Base-by-base conservation (phyloP, 2,888 invertebrate species). In the Lapara coniferarum region DNA sequence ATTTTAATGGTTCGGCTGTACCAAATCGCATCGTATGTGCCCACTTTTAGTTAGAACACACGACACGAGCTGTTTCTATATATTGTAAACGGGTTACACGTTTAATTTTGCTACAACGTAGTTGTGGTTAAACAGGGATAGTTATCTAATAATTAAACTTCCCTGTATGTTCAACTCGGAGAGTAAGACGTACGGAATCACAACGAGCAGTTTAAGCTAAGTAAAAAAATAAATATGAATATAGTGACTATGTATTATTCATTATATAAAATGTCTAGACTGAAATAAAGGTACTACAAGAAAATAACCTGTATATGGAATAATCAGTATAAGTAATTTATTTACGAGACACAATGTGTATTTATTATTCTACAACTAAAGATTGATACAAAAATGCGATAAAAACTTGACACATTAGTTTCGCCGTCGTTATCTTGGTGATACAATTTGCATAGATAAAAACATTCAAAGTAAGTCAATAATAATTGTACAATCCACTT, bases 341-440 rank as follows among this genome's bases (percentile, higher is more conserved):
- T 37, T 19, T 16, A 16, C 8, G 16, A 5, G 7, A 57, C 46
- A 12, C 59, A 12, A 46, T 10, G 12, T 19, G 16, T 13, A 46
- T 12, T 46, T 3, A 46, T n/a, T 63, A 6, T 16, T 46, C 16
- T 46, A 58, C 16, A 63, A 63, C 59, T 46, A 63, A 16, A 16
- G 44, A 63, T 46, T 12, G 44, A 16, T 46, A 63, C 6, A 63
- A 58, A 57, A 46, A 12, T 2, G 12, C 19, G 46, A 63, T 46
- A 63, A 63, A 49, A 63, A 30, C 16, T 46, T 63, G 19, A 46
- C 59, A 68, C 59, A 37, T 44, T 25, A 19, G 30, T 52, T 57
- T 59, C 53, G 71, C 71, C 12, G 69, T 63, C 44, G 59, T 44
- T 68, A 68, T 59, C 68, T 59, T 37, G 16, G 16, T 4, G 52